A percentile compares a stretch with the other conserved stretches of the same genome.
These are phyloP conservation scores for Malurus cyaneus DNA, from an alignment of 2,113 vertebrate genomes.

Conservation along the genomic window DNA sequence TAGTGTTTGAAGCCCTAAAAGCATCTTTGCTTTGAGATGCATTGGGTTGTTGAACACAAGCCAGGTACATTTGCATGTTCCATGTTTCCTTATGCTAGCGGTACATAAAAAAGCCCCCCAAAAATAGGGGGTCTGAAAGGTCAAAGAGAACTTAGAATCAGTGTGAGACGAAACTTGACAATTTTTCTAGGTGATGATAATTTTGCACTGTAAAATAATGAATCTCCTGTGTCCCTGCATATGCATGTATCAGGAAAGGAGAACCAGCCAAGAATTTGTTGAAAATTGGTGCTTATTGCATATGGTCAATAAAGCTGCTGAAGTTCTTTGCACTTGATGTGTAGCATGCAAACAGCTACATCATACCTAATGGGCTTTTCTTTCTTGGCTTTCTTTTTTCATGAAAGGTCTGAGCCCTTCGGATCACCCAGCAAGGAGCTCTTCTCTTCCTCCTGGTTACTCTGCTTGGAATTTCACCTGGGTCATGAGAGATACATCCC, in stretches of 20 bases:
- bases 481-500: conserved; percentile 80
- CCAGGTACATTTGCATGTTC: background rate
- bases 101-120: background rate
- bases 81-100: background rate
- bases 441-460: conserved; percentile 32
- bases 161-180: background rate
- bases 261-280: background rate
- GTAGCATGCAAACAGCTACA: background rate
- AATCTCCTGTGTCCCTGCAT: background rate
- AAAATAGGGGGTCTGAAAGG: background rate
- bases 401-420: conserved; percentile 55
- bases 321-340: background rate
- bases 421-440: conserved; percentile 31
- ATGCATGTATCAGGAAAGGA: fast-evolving
- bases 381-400: background rate
- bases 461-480: conserved; percentile 78
- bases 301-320: background rate
- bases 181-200: background rate
- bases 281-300: background rate
- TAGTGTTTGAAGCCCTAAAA: background rate
- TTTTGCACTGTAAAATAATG: background rate
- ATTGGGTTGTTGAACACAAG: background rate
- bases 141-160: background rate
- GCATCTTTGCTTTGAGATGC: background rate
- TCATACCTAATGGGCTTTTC: background rate